These are phyloP conservation scores for Epicampocera succincta DNA, from an alignment of 2,888 invertebrate genomes.

Conservation along the genomic window DNA sequence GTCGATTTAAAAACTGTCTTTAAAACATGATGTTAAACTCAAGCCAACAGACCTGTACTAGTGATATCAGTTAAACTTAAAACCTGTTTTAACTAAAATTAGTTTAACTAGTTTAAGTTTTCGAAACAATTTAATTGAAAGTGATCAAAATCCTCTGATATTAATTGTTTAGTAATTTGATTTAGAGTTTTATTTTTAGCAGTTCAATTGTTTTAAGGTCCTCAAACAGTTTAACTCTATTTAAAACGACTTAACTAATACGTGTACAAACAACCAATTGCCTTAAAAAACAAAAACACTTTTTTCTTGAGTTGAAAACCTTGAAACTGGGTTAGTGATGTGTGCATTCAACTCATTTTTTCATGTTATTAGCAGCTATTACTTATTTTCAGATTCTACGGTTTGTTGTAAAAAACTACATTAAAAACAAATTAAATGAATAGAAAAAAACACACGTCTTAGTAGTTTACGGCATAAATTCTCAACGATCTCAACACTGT, in stretches of 20 bases:
- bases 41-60: no score
- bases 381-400: conserved; percentile 45
- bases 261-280: conserved; percentile 34
- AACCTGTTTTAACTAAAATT: no score
- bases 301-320: conserved; percentile 45
- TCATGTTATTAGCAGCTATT: conserved; percentile 4
- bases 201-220: conserved; percentile 1
- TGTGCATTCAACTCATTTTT: conserved; percentile 19
- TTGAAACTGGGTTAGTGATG: conserved; percentile 68
- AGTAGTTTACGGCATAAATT: conserved; percentile 37
- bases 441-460: conserved; percentile 3
- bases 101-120: no score
- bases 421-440: conserved; percentile 45
- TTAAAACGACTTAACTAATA: conserved; percentile 5
- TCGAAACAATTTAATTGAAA: background rate
- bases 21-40: no score
- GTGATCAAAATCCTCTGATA: background rate
- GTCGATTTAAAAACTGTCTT: no score
- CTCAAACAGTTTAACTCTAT: conserved; percentile 2
- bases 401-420: conserved; percentile 50
- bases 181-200: background rate
- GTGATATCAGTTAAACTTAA: no score
- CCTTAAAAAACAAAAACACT: conserved; percentile 42
- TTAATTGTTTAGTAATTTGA: background rate
- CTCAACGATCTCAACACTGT: conserved; percentile 50